Evolutionary conservation across 2,113 vertebrate genomes (phyloP).

Genomic region (Chiloscyllium plagiosum): DNA sequence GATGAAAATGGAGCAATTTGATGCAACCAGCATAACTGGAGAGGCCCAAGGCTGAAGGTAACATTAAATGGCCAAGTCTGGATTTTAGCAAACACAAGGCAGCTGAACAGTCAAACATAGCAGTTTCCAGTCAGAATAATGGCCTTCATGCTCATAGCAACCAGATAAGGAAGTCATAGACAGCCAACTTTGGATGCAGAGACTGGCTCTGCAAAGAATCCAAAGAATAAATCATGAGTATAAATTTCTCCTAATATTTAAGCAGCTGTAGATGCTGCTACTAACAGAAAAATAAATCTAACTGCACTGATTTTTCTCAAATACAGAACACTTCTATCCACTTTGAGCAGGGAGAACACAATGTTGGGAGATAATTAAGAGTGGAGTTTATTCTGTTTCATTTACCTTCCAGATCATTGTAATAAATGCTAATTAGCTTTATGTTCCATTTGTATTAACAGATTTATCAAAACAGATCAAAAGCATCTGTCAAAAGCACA

Average conservation of each 20-base stretch:
- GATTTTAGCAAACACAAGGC: too few relatives aligned
- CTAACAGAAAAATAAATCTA: background rate
- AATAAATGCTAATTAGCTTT: background rate
- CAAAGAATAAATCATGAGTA: background rate
- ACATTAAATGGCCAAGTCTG: too few relatives aligned
- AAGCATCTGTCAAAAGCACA: background rate
- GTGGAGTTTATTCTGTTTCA: background rate
- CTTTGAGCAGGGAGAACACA: background rate
- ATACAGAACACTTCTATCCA: background rate
- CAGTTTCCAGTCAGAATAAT: too few relatives aligned
- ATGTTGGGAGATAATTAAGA: background rate
- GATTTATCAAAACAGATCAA: background rate
- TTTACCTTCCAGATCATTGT: background rate
- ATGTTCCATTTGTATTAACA: background rate
- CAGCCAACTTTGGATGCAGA: background rate
- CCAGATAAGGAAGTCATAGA: too few relatives aligned
- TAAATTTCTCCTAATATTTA: background rate
- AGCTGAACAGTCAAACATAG: too few relatives aligned
- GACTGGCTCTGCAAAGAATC: background rate
- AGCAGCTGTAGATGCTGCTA: background rate
- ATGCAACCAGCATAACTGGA: background rate
- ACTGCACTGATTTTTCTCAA: background rate
- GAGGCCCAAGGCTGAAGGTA: too few relatives aligned
- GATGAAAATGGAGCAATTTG: background rate
- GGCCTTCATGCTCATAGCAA: too few relatives aligned